Conservation (phyloP, 2,888 invertebrate species). For the Athalia cordata region DNA sequence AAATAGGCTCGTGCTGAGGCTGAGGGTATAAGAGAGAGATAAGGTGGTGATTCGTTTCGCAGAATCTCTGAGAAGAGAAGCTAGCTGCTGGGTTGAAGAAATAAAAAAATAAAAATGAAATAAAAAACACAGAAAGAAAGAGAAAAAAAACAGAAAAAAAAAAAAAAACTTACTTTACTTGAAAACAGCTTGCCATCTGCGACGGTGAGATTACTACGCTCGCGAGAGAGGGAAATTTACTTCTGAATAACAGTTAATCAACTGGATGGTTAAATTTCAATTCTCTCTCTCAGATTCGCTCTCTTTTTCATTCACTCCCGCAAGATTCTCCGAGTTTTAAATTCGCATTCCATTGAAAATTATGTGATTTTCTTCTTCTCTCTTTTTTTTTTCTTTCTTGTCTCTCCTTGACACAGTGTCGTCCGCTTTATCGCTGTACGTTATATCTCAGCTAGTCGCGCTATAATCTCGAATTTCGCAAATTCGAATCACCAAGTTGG, state of each 20-base stretch:
- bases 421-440: too few species aligned
- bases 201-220: conserved; percentile 31
- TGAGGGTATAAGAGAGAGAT: conserved; percentile 26
- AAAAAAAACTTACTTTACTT: conserved; percentile 26
- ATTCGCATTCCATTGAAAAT: too few species aligned
- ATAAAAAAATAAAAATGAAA: background rate
- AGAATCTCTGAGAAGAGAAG: conserved; percentile 20
- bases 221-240: conserved; percentile 27
- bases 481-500: background rate
- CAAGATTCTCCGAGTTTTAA: background rate
- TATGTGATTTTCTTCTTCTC: too few species aligned
- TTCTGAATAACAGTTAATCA: conserved; percentile 41
- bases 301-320: conserved; percentile 34
- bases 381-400: too few species aligned
- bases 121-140: background rate
- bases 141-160: background rate
- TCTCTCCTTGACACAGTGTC: too few species aligned
- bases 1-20: background rate
- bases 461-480: too few species aligned
- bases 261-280: conserved; percentile 39
- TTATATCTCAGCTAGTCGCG: too few species aligned
- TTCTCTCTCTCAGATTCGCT: background rate
- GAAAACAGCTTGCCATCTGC: conserved; percentile 36
- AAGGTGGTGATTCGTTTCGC: conserved; percentile 31
- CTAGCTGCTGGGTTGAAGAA: background rate